Conservation (phyloP, 2,113 vertebrate species). For the Ellobius talpinus region DNA sequence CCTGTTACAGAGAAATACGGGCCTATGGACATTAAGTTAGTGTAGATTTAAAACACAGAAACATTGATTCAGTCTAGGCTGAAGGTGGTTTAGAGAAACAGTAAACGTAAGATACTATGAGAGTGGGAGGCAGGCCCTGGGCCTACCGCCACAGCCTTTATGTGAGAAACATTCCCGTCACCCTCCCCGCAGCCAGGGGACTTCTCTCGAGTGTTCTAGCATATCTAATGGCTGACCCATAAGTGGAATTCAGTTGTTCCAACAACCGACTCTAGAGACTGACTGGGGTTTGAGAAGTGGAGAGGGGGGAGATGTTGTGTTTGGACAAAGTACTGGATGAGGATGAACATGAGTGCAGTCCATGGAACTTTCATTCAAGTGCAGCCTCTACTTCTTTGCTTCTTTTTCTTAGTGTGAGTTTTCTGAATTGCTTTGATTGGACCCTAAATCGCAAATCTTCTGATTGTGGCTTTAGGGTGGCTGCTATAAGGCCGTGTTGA, state of each 20-base stretch:
- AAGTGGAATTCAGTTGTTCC: background rate
- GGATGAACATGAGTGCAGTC: too few relatives aligned
- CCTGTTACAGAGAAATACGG: background rate
- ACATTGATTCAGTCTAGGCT: background rate
- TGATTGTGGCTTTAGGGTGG: background rate
- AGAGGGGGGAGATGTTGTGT: accelerated
- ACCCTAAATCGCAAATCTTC: background rate
- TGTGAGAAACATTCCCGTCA: background rate
- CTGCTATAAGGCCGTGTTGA: background rate
- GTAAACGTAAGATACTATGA: background rate
- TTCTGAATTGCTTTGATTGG: background rate
- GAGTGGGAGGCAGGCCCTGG: background rate
- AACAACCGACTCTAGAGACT: background rate
- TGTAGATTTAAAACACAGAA: background rate
- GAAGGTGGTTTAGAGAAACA: background rate
- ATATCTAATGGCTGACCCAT: background rate
- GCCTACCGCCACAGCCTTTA: background rate
- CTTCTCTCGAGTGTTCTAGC: background rate
- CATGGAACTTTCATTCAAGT: accelerated
- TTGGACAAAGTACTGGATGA: background rate
- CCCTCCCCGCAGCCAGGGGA: accelerated
- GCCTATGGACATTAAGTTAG: background rate
- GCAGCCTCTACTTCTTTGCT: background rate
- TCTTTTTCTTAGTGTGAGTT: background rate
- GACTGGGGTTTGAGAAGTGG: background rate